Percentiles rank a stretch among this genome's conserved stretches.
Evolutionary conservation across 92 coral and sea anemone genomes (phyloP).

Genomic region (Phenganax marumi): DNA sequence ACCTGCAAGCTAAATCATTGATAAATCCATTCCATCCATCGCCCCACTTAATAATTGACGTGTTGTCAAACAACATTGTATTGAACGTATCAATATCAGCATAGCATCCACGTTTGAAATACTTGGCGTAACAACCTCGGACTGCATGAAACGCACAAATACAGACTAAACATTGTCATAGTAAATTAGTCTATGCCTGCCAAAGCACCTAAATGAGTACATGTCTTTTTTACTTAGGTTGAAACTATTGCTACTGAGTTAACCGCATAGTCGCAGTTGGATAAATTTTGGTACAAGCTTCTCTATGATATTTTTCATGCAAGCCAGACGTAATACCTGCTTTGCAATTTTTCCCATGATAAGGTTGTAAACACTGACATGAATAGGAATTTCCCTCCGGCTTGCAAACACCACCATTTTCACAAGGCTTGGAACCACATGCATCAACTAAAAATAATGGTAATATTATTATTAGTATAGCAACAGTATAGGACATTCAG

Average conservation of each 20-base stretch:
- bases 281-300: neutral
- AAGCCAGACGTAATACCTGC: neutral
- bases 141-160: neutral
- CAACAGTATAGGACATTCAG: too few species aligned
- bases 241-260: too few species aligned
- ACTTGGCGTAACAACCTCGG: constrained; percentile 19
- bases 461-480: neutral
- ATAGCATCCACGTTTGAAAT: constrained; percentile 32
- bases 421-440: constrained; percentile 11
- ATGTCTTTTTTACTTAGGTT: too few species aligned
- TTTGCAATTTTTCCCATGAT: constrained; percentile 32
- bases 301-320: neutral
- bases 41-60: constrained; percentile 17
- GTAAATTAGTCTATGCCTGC: neutral
- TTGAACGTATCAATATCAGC: constrained; percentile 25
- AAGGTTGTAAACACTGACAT: constrained; percentile 13
- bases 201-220: too few species aligned
- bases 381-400: constrained; percentile 11
- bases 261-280: too few species aligned
- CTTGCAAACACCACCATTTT: constrained; percentile 31
- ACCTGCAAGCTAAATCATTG: constrained; percentile 43
- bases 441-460: constrained; percentile 18
- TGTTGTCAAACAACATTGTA: constrained; percentile 15
- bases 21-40: constrained; percentile 38
- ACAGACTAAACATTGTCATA: neutral